These are phyloP conservation scores for Synchiropus splendidus DNA, from an alignment of 2,113 vertebrate genomes.

Conservation along the genomic window DNA sequence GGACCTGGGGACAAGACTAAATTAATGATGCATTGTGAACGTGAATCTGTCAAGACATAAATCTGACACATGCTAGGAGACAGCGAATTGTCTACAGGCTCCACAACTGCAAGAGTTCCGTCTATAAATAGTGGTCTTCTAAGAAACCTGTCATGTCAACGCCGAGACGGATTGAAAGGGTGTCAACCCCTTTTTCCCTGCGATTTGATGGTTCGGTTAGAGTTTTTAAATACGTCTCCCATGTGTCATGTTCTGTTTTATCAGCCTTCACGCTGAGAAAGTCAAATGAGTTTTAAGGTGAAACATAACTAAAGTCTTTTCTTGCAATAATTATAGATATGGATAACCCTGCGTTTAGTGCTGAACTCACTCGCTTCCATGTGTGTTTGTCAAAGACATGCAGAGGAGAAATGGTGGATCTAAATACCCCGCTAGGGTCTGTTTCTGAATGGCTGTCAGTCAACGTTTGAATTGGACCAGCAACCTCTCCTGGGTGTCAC, in stretches of 20 bases:
- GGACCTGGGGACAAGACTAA: conserved; percentile 49
- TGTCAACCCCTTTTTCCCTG: conserved; percentile 16
- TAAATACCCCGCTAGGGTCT: no score
- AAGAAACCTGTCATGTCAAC: conserved; percentile 22
- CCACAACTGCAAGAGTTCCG: conserved; percentile 33
- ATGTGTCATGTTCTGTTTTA: conserved; percentile 1
- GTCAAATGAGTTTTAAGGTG: no score
- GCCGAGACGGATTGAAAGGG: conserved; percentile 32
- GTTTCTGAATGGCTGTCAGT: no score
- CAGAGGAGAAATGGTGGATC: no score
- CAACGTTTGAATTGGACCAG: no score
- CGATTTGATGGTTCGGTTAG: conserved; percentile 32
- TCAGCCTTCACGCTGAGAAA: no score
- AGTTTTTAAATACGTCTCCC: conserved; percentile 11
- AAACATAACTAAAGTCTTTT: no score
- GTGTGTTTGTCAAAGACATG: no score
- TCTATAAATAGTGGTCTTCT: conserved; percentile 28
- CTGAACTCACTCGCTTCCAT: no score
- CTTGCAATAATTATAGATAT: no score
- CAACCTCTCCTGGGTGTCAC: no score
- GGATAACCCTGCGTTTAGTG: no score
- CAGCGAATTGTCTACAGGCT: conserved; percentile 30
- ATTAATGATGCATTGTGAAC: conserved; percentile 59
- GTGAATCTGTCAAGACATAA: conserved; percentile 56
- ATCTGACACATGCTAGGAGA: conserved; percentile 42